Base-by-base conservation (phyloP, 2,888 invertebrate species). In the Pecten maximus region DNA sequence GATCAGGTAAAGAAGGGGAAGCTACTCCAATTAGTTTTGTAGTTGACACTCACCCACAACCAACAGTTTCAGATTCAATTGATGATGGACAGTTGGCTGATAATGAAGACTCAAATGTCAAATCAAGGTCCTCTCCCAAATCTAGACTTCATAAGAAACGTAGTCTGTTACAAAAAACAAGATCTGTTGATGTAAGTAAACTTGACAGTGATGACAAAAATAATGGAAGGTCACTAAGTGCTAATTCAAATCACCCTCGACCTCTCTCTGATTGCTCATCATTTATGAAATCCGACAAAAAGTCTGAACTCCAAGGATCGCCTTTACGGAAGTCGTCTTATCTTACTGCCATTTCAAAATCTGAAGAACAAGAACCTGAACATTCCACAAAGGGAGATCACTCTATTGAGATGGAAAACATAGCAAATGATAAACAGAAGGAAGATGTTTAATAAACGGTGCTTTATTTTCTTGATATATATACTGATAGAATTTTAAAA, bases 331-430 rank as follows among this genome's bases (percentile, higher is more conserved):
- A 74, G 74, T 23, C 74, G 19, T 74, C 74, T 3, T 74, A 74
- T 35, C 28, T 35, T 12, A 35, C 74, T 74, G 74, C 74, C 74
- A 74, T 74, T 74, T 74, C 74, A 74, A 35, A 35, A 35, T 35
- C 74, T 2, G 74, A 74, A 35, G 74, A 35, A 35, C 8, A 74
- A 35, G 35, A 74, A 28, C 8, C 74, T 35, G 74, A 74, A 35
- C 74, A 74, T 74, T 74, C 74, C 74, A 74, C 0, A 28, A 74
- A 74, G 74, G 74, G 28, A 74, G 74, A 74, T 23, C 28, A 74
- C 74, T 74, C 74, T 74, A 74, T 74, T 35, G 74, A 74, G 35
- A 74, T 74, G 74, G 74, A 74, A 74, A 74, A 74, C 74, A 74
- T 74, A 74, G 28, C 74, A 74, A 28, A 28, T 12, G 74, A 74